Percentiles rank a stretch among this genome's conserved stretches.
Conservation (phyloP, 30 jellyfish, hydroid and myxozoan genomes). For the Aurelia sp. region DNA sequence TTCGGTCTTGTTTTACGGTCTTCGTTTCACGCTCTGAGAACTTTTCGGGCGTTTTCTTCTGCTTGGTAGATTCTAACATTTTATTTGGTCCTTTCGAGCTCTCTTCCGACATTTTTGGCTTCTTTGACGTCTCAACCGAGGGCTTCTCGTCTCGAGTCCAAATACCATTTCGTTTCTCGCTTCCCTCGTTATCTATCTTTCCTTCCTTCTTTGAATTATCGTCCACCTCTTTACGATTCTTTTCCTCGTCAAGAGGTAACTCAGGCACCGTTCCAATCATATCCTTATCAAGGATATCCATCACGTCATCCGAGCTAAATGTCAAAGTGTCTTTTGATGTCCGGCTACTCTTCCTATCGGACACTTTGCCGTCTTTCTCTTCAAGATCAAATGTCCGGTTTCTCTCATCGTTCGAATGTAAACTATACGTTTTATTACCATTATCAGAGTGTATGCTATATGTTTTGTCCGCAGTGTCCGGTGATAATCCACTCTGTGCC, state of each 20-base stretch:
- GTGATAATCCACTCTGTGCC: constrained; percentile 1
- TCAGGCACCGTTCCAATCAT: constrained; percentile 78
- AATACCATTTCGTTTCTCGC: not conserved
- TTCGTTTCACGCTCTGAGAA: not conserved
- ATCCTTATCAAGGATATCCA: constrained; percentile 71
- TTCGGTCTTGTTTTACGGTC: not conserved
- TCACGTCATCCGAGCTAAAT: constrained; percentile 68
- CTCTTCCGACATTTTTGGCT: too few relatives aligned
- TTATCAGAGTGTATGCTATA: constrained; percentile 41
- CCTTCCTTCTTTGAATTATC: not conserved
- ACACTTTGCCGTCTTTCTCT: constrained; percentile 8
- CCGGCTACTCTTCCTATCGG: constrained; percentile 27
- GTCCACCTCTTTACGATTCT: not conserved
- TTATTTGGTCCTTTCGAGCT: too few relatives aligned
- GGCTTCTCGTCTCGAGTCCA: constrained; percentile 14
- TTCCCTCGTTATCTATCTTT: not conserved
- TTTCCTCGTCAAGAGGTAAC: constrained; percentile 69
- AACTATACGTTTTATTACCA: constrained; percentile 30
- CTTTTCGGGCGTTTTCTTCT: too few relatives aligned
- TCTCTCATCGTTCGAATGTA: not conserved
- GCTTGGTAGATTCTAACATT: too few relatives aligned
- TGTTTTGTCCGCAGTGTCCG: constrained; percentile 25
- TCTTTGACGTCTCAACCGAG: too few relatives aligned
- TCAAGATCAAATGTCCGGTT: constrained; percentile 28
- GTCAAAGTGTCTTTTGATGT: constrained; percentile 59